phyloP scores from a whole-genome alignment of 2,113 vertebrate species.

The Tilapia sparmanii region DNA sequence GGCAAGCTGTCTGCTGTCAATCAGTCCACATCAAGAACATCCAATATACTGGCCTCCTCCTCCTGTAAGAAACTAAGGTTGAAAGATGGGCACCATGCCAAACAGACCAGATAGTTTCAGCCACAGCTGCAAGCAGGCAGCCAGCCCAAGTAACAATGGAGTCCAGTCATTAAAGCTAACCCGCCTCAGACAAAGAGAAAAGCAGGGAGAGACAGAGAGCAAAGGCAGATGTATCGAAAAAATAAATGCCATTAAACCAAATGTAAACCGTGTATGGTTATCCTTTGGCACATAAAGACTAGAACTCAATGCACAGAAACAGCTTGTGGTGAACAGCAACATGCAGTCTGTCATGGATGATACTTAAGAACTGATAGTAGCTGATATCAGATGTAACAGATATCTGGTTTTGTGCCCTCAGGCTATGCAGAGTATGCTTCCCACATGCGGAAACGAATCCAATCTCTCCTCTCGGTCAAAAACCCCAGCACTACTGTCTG shows the following conservation, averaged over 20 bases:
- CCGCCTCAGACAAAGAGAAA: constrained; percentile 29
- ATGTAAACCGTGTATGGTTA: not conserved
- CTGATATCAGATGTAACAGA: constrained; percentile 37
- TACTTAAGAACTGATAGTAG: constrained; percentile 37
- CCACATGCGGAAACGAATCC: constrained; percentile 38
- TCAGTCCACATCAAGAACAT: constrained; percentile 57
- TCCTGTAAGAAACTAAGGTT: constrained; percentile 41
- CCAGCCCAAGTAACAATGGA: constrained; percentile 61
- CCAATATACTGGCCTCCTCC: constrained; percentile 22
- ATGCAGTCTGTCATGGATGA: constrained; percentile 1
- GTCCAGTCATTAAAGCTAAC: constrained; percentile 62
- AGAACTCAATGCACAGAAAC: not conserved
- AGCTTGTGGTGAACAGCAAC: not conserved
- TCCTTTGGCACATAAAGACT: not conserved
- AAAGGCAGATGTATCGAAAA: not conserved
- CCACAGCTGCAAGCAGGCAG: constrained; percentile 73
- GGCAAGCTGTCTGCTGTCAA: constrained; percentile 59
- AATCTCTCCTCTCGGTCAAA: constrained; percentile 3
- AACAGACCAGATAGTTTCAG: constrained; percentile 65
- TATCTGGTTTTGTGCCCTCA: constrained; percentile 15
- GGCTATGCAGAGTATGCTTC: constrained; percentile 33
- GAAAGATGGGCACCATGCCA: constrained; percentile 48
- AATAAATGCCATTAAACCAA: not conserved
- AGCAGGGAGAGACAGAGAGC: not conserved
- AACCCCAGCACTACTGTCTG: not conserved